phyloP scores from a whole-genome alignment of 2,113 vertebrate species.

The Eupsittula cactorum region DNA sequence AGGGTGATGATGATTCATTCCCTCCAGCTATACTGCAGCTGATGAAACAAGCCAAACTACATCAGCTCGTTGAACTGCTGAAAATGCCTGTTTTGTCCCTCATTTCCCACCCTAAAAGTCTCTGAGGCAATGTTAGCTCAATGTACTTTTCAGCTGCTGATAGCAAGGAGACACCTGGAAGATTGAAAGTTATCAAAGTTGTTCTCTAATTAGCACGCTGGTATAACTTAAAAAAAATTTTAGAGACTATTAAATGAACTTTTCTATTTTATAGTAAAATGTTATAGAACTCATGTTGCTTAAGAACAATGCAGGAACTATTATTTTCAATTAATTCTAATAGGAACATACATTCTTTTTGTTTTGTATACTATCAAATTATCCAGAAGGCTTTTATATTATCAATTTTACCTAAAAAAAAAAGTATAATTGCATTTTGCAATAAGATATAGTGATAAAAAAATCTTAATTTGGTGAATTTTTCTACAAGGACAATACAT shows the following conservation, averaged over 20 bases:
- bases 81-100: neutral
- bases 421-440: neutral
- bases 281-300: neutral
- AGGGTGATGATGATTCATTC: neutral
- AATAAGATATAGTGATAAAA: neutral
- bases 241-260: neutral
- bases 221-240: neutral
- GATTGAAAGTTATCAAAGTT: neutral
- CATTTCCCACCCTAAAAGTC: neutral
- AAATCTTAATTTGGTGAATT: conserved; percentile 4
- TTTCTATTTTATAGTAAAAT: neutral
- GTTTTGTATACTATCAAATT: neutral
- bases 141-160: neutral
- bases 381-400: neutral
- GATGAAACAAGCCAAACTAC: neutral
- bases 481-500: neutral
- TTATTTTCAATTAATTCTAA: neutral
- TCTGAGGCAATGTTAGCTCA: neutral
- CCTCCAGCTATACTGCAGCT: neutral
- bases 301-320: neutral
- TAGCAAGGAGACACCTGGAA: neutral
- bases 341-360: neutral
- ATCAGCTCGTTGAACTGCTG: neutral
- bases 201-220: neutral
- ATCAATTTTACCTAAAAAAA: conserved; percentile 10